Evolutionary conservation across 37 sponge, comb jelly and placozoan genomes (phyloP), one percentile per base, ranked within the genome.

Genomic region (Geodia barretti): DNA sequence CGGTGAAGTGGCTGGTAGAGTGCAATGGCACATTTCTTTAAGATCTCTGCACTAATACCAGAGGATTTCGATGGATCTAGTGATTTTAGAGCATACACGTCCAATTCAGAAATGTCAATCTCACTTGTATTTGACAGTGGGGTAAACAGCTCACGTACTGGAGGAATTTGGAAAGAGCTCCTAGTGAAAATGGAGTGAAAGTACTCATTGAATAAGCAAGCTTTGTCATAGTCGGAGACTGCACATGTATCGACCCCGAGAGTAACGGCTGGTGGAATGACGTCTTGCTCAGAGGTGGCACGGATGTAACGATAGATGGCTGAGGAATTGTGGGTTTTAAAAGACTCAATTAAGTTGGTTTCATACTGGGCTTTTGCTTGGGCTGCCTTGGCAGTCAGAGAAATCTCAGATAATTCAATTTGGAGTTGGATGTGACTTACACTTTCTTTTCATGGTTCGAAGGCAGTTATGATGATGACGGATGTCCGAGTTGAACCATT

Each of bases 21-120:
- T 0, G 75, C 69, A 0, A 35, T 0, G 3, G 83, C 28, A 73
- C 75, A 65, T 4, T n/a, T 5, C 41, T 74, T 83, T 20, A 83
- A 60, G 0, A 83, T 4, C 21, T 62, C 33, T 54, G 75, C 38
- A 8, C 68, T 42, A 43, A 83, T 83, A 47, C 64, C 43, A 23
- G 43, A 41, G 42, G 73, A 67, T 4, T 69, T 40, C 25, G 73
- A 73, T 37, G 31, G 29, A 2, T 74, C 83, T 42, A 36, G 37
- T 41, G 83, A 1, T 64, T 82, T 82, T 47, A 47, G 54, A 47
- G 14, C 54, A 30, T 60, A 39, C 0, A 47, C 54, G 14, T 47
- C 54, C 54, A 47, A 14, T 47, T 47, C 54, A 47, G 54, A 47
- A 14, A 47, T 47, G 14, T 47, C 54, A 47, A 47, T 47, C 54